These are phyloP conservation scores for Zaprionus davidi DNA, from an alignment of 1,140 invertebrate species.

Conservation along the genomic window DNA sequence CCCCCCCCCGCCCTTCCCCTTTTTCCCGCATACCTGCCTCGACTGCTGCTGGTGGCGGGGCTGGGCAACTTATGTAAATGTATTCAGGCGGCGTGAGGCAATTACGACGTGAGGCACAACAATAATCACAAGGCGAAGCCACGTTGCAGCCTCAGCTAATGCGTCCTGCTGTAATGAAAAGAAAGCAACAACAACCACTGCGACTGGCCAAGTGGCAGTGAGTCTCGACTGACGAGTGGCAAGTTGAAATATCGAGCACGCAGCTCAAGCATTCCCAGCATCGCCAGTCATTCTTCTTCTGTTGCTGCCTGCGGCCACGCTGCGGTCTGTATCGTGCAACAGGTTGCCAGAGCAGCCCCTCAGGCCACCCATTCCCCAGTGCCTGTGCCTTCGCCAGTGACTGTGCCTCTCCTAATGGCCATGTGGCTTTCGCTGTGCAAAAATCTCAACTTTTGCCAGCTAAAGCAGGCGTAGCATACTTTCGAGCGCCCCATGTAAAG, in stretches of 20 bases:
- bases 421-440: slow-evolving; percentile 1
- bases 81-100: slow-evolving; percentile 43
- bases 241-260: slow-evolving; percentile 34
- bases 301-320: not conserved
- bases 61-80: slow-evolving; percentile 40
- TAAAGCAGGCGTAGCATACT: slow-evolving; percentile 19
- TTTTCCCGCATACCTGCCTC: not conserved
- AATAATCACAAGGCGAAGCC: slow-evolving; percentile 35
- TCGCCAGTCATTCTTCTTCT: slow-evolving; percentile 19
- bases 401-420: not conserved
- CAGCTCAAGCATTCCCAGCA: slow-evolving; percentile 35
- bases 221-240: not conserved
- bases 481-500: not conserved
- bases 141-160: slow-evolving; percentile 28
- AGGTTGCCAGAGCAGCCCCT: slow-evolving; percentile 17
- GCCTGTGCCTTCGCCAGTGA: not conserved
- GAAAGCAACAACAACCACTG: slow-evolving; percentile 48
- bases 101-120: slow-evolving; percentile 39
- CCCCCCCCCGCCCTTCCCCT: not conserved
- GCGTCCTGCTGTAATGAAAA: slow-evolving; percentile 54
- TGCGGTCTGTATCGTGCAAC: slow-evolving; percentile 20
- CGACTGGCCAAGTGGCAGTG: not conserved
- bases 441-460: not conserved
- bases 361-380: not conserved
- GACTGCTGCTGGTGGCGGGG: not conserved